Conservation (phyloP, 1,140 invertebrate species). For the Bilobella aurantiaca region DNA sequence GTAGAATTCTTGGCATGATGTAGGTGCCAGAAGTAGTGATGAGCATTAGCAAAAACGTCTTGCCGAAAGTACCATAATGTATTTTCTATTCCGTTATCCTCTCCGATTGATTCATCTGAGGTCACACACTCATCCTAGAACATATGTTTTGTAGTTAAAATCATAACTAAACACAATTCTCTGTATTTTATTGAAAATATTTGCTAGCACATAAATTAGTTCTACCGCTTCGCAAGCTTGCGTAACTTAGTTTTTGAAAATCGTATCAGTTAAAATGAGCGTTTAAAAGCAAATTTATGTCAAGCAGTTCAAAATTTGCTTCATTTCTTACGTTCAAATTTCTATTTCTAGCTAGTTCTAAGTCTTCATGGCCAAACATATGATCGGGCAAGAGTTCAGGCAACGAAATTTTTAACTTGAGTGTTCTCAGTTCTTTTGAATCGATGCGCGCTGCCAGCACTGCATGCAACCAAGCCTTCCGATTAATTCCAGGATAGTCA, state of each 20-base stretch:
- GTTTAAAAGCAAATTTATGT: neutral
- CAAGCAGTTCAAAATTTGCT: too few relatives aligned
- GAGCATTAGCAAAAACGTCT: neutral
- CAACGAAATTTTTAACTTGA: neutral
- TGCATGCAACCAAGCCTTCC: neutral
- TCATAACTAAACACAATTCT: too few relatives aligned
- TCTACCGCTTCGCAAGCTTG: neutral
- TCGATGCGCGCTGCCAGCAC: neutral
- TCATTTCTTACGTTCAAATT: neutral
- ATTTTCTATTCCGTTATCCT: constrained; percentile 4
- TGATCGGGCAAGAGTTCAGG: neutral
- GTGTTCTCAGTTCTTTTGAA: neutral
- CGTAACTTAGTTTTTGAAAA: neutral
- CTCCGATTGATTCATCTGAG: constrained; percentile 4
- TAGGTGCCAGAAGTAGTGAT: constrained; percentile 1
- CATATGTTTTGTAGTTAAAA: neutral
- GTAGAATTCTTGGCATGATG: neutral
- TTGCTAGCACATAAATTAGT: too few relatives aligned
- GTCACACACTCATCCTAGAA: too few relatives aligned
- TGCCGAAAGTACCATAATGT: constrained; percentile 9
- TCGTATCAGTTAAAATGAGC: neutral
- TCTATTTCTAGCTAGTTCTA: too few relatives aligned
- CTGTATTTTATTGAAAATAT: too few relatives aligned
- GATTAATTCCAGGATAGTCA: neutral
- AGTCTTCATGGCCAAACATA: neutral